Conservation (phyloP, 92 coral and sea anemone species). For the Paragorgia papillata region DNA sequence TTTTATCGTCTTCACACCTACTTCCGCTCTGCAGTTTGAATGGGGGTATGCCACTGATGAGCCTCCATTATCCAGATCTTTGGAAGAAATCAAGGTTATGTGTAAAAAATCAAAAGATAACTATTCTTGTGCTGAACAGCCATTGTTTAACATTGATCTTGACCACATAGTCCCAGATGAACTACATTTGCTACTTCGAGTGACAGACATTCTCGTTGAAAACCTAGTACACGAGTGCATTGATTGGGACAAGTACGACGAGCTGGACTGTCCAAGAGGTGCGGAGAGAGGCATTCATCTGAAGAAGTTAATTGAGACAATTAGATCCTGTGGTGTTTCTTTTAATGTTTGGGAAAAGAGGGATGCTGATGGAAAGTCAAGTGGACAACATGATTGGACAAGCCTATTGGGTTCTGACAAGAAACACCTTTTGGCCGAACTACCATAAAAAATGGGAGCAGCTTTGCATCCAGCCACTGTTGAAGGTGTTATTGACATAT, state of each 20-base stretch:
- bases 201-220: constrained; percentile 44
- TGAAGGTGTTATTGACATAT: constrained; percentile 4
- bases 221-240: constrained; percentile 37
- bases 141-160: constrained; percentile 45
- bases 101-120: constrained; percentile 40
- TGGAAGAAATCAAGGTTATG: constrained; percentile 42
- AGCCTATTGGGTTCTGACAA: constrained; percentile 56
- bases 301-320: constrained; percentile 17
- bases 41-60: not conserved
- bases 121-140: constrained; percentile 47
- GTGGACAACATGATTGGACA: constrained; percentile 49
- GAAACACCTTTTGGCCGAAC: constrained; percentile 35
- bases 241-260: constrained; percentile 48
- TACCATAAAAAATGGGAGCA: constrained; percentile 39
- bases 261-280: constrained; percentile 45
- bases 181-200: constrained; percentile 53
- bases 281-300: constrained; percentile 33
- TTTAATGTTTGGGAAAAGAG: constrained; percentile 55
- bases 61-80: constrained; percentile 25
- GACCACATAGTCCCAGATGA: constrained; percentile 59
- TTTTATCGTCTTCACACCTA: no score
- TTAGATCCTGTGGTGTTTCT: constrained; percentile 51
- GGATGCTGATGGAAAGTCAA: constrained; percentile 30
- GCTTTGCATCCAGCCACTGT: constrained; percentile 25
- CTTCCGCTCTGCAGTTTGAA: no score